A percentile compares a stretch with the other conserved stretches of the same genome.
These are phyloP conservation scores for Drosophila meridionalis DNA, from an alignment of 2,888 invertebrate genomes.

Conservation along the genomic window DNA sequence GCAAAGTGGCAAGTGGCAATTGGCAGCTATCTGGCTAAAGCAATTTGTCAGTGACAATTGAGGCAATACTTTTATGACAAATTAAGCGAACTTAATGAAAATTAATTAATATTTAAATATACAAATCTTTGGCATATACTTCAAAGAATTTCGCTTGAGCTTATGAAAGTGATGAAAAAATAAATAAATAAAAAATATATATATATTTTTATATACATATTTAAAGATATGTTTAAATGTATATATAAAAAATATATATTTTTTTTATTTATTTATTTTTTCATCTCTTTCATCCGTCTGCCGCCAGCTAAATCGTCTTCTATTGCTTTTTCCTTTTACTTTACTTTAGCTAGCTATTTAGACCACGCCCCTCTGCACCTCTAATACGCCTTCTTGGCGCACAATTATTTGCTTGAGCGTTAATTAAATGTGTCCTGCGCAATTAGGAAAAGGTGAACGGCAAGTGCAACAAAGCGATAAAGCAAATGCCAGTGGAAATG, in stretches of 20 bases:
- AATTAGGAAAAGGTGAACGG: slow-evolving; percentile 46
- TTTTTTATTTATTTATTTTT: not conserved
- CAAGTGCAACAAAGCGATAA: slow-evolving; percentile 38
- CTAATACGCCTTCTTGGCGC: not conserved
- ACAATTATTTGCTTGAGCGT: slow-evolving; percentile 27
- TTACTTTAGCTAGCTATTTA: not conserved
- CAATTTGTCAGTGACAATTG: slow-evolving; percentile 23
- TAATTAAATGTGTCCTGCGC: slow-evolving; percentile 68
- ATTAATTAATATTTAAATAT: not conserved
- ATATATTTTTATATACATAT: too few species aligned
- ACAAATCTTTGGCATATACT: not conserved
- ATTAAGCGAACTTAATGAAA: not conserved
- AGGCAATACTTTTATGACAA: slow-evolving; percentile 2
- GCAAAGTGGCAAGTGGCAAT: slow-evolving; percentile 6
- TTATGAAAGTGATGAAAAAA: too few species aligned
- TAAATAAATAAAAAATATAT: too few species aligned
- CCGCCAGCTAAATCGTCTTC: not conserved
- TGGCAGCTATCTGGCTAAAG: slow-evolving; percentile 14
- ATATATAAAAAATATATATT: not conserved
- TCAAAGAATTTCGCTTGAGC: not conserved
- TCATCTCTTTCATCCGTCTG: not conserved
- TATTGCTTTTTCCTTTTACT: not conserved
- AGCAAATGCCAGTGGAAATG: slow-evolving; percentile 39
- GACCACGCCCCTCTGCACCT: not conserved
- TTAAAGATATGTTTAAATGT: not conserved